Evolutionary conservation across 2,797 vertebrate genomes (phyloP), one percentile per base, ranked within the genome.

Genomic region (Chelidonichthys spinosus): DNA sequence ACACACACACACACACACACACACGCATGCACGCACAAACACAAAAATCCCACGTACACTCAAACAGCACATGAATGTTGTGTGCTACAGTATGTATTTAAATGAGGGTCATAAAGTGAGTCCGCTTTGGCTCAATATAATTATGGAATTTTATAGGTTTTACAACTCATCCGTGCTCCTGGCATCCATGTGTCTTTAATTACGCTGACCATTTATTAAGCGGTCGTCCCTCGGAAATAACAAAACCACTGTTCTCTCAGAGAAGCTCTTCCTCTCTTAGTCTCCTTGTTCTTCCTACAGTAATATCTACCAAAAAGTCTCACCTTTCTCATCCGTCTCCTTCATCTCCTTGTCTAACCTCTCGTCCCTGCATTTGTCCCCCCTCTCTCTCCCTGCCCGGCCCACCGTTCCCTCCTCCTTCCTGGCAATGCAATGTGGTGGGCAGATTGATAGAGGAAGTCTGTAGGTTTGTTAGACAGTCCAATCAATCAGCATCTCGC

Each of bases 401-500:
- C 66, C 62, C 68, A 55, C 49, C 72, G 67, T 42, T 60, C 79
- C 25, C 80, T 73, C 69, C 72, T 70, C 81, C 82, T 94, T 92
- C 86, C 93, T 90, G 88, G 91, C 89, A 93, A 75, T 72, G 78
- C 82, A 80, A 55, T 70, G 79, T 83, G 78, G 84, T 81, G 84
- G 85, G 79, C 79, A 89, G 93, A 94, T 94, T 94, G 93, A 94
- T 94, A 93, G 90, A 92, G 89, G 88, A 94, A 91, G 86, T 90
- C 90, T 82, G 87, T 87, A 87, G 89, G 89, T 93, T 93, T 92
- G 91, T 92, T 92, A 90, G 92, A 89, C 91, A 89, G 84, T 87
- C 89, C 89, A 88, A 95, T 95, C 92, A 94, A 93, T 95, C 93
- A 95, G 85, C 87, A 90, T 94, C 93, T 94, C 90, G 90, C 92